Evolutionary conservation across 1,140 invertebrate genomes (phyloP).

Genomic region (Leptonema lineaticorne): DNA sequence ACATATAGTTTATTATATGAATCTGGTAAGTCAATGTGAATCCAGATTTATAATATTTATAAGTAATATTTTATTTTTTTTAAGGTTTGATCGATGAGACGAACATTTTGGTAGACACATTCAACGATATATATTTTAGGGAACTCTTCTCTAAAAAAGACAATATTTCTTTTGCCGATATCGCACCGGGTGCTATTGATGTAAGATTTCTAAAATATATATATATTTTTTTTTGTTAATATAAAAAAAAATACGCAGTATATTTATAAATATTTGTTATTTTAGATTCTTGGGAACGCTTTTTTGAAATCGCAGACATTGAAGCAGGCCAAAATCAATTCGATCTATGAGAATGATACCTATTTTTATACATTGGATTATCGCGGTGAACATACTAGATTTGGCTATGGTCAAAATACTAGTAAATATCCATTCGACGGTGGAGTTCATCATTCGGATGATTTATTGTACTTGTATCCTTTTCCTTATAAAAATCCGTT

Average conservation of each 20-base stretch:
- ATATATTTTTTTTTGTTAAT: neutral
- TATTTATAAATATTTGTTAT: neutral
- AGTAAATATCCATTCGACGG: constrained; percentile 50
- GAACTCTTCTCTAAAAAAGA: neutral
- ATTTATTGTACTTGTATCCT: constrained; percentile 47
- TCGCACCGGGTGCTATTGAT: constrained; percentile 21
- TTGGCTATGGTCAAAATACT: constrained; percentile 48
- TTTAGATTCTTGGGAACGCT: constrained; percentile 2
- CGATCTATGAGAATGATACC: neutral
- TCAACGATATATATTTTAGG: constrained; percentile 25
- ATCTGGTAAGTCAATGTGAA: neutral
- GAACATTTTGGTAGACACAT: constrained; percentile 5
- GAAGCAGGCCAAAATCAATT: constrained; percentile 23
- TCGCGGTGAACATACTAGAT: constrained; percentile 38
- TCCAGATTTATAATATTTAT: neutral
- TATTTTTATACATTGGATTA: constrained; percentile 30
- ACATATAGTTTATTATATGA: neutral
- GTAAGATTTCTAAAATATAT: constrained; percentile 1
- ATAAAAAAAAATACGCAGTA: too few species aligned
- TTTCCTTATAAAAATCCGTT: constrained; percentile 42
- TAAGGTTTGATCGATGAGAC: constrained; percentile 1
- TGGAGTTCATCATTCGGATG: constrained; percentile 50
- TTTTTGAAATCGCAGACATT: constrained; percentile 14
- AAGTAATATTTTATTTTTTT: neutral
- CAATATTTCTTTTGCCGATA: constrained; percentile 16